These are phyloP conservation scores for Gnathonemus echidnorhynchus DNA, from an alignment of 2,113 vertebrate genomes.

Conservation along the genomic window DNA sequence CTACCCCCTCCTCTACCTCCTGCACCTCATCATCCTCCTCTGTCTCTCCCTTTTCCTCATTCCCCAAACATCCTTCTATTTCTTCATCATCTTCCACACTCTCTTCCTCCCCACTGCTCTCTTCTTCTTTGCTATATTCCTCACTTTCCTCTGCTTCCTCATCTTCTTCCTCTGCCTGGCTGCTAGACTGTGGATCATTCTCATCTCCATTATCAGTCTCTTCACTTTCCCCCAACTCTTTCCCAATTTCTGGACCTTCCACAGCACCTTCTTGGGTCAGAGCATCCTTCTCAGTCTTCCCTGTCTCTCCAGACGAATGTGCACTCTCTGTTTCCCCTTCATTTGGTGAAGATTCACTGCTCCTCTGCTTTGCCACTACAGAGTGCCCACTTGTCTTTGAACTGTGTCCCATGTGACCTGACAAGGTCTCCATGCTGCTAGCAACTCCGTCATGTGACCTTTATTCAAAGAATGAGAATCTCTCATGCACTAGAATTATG, in stretches of 20 bases:
- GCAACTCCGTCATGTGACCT: background rate
- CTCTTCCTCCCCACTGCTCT: background rate
- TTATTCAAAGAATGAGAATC: background rate
- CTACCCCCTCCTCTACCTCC: background rate
- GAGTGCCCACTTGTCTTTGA: background rate
- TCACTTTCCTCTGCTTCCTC: background rate
- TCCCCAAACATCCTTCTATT: background rate
- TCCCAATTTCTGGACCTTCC: background rate
- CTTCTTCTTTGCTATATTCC: background rate
- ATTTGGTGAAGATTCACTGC: background rate
- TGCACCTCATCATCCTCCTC: background rate
- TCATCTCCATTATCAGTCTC: background rate
- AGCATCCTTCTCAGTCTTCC: background rate
- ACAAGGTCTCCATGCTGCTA: background rate
- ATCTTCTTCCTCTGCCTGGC: background rate
- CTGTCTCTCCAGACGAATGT: slow-evolving; percentile 4
- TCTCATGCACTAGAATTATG: background rate
- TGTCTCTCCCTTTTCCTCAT: background rate
- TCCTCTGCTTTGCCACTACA: slow-evolving; percentile 17
- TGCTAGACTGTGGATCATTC: background rate
- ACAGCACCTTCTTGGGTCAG: slow-evolving; percentile 12
- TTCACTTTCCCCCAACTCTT: background rate
- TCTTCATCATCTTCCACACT: background rate
- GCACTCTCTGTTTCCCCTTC: background rate
- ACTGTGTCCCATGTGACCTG: slow-evolving; percentile 9